A percentile compares a stretch with the other conserved stretches of the same genome.
Conservation (phyloP, 2,888 invertebrate species). For the Aphodius granarius region DNA sequence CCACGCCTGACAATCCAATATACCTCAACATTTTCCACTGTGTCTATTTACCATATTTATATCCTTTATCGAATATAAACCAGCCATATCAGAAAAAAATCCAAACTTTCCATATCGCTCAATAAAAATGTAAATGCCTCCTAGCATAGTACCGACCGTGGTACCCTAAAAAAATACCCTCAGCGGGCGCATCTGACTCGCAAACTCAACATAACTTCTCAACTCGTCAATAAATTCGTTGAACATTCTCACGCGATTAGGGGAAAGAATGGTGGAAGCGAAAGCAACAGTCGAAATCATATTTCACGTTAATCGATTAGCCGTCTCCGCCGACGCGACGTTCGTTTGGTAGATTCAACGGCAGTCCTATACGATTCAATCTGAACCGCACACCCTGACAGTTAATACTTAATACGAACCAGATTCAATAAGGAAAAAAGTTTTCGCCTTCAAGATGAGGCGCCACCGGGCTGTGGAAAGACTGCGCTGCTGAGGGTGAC, state of each 20-base stretch:
- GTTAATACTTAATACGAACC: neutral
- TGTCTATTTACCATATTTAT: neutral
- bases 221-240: neutral
- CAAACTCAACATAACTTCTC: neutral
- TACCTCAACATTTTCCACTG: neutral
- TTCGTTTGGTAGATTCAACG: neutral
- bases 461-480: neutral
- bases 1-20: neutral
- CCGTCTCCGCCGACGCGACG: neutral
- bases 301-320: neutral
- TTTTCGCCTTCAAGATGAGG: neutral
- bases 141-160: neutral
- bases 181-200: neutral
- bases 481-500: neutral
- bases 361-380: neutral
- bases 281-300: neutral
- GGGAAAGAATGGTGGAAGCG: neutral
- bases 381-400: neutral
- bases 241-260: neutral
- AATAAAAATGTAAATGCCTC: neutral
- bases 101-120: neutral
- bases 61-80: neutral
- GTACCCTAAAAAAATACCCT: neutral
- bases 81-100: neutral
- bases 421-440: neutral